phyloP scores from a whole-genome alignment of 2,888 invertebrate genomes.

The Luperina nickerlii region DNA sequence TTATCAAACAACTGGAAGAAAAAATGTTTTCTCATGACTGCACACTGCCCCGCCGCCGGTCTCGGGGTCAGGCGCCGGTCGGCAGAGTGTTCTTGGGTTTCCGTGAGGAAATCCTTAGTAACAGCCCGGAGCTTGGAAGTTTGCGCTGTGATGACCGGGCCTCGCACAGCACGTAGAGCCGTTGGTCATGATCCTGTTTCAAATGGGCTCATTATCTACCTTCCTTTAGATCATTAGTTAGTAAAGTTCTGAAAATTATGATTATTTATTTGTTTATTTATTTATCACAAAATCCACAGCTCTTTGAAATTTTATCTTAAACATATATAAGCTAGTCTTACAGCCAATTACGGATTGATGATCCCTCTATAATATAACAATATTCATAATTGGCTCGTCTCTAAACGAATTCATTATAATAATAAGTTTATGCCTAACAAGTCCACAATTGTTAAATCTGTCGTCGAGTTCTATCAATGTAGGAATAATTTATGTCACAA shows the following conservation, averaged over 20 bases:
- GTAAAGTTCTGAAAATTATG: conserved; percentile 15
- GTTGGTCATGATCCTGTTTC: not conserved
- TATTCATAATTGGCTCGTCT: conserved; percentile 20
- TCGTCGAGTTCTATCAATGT: not conserved
- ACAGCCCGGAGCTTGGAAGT: not conserved
- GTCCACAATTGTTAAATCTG: not conserved
- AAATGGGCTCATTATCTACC: not conserved
- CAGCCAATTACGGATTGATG: too few species aligned
- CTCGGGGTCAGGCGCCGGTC: not conserved
- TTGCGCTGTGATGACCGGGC: not conserved
- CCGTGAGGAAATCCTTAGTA: not conserved
- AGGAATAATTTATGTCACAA: conserved; percentile 26
- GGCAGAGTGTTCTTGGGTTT: not conserved
- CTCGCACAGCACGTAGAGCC: not conserved
- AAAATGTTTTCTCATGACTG: too few species aligned
- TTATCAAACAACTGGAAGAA: not conserved
- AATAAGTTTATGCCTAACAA: not conserved
- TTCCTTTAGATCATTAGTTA: not conserved
- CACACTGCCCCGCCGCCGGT: not conserved
- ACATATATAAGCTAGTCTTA: too few species aligned
- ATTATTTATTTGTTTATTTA: too few species aligned
- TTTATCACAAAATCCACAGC: too few species aligned
- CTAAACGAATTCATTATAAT: not conserved
- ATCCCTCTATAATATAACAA: not conserved
- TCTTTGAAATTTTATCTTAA: too few species aligned